Evolutionary conservation across 2,113 vertebrate species (phyloP).

Genomic region (Cheirogaleus medius): DNA sequence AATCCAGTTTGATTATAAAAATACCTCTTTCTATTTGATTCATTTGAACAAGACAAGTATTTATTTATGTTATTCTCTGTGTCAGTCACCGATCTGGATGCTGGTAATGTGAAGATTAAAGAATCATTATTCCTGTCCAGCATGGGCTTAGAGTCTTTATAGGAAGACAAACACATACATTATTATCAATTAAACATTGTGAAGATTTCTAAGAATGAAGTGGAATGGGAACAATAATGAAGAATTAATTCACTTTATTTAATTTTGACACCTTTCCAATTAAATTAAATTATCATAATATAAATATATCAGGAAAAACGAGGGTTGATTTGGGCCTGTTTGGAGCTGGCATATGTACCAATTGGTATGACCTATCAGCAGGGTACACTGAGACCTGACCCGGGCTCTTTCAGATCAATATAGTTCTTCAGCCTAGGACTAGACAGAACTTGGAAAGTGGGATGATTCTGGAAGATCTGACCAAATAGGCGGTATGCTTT

Average conservation of each 20-base stretch:
- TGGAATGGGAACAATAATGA: not conserved
- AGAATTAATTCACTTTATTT: not conserved
- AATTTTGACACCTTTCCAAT: not conserved
- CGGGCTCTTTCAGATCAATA: not conserved
- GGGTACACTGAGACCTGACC: too few relatives aligned
- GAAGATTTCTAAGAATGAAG: not conserved
- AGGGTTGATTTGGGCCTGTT: not conserved
- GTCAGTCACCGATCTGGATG: not conserved
- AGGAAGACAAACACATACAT: not conserved
- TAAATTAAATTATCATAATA: not conserved
- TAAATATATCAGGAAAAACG: not conserved
- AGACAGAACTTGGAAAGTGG: not conserved
- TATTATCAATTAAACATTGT: not conserved
- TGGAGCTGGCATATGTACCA: not conserved
- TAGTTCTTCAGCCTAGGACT: not conserved
- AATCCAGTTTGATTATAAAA: not conserved
- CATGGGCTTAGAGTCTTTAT: not conserved
- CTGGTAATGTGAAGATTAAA: not conserved
- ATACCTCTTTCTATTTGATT: not conserved
- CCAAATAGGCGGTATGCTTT: not conserved
- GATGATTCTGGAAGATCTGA: not conserved
- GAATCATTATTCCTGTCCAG: too few relatives aligned
- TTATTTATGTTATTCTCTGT: not conserved
- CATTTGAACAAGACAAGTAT: not conserved
- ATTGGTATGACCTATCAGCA: not conserved